phyloP scores from a whole-genome alignment of 1,140 invertebrate genomes.

The Scaptomyza pallida region DNA sequence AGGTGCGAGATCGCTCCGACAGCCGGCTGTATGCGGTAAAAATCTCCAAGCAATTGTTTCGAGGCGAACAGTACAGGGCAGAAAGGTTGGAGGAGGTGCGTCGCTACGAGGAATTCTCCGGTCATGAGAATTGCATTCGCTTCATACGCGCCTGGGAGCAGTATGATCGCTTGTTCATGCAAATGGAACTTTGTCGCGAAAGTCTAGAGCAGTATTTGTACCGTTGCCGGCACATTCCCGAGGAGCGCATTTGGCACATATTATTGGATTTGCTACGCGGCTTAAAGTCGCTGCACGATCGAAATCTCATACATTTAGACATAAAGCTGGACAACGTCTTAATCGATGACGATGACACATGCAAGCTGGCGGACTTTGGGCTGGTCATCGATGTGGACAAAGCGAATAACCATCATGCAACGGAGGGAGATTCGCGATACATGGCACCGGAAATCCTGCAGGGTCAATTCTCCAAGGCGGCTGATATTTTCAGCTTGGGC shows the following conservation, averaged over 20 bases:
- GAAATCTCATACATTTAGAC: slow-evolving; percentile 89
- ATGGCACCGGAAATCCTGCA: slow-evolving; percentile 89
- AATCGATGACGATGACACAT: slow-evolving; percentile 86
- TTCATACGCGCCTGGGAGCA: slow-evolving; percentile 91
- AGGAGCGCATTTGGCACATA: slow-evolving; percentile 84
- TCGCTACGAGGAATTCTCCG: slow-evolving; percentile 88
- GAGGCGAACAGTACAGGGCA: slow-evolving; percentile 86
- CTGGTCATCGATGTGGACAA: slow-evolving; percentile 88
- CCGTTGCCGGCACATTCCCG: slow-evolving; percentile 83
- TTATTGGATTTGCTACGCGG: slow-evolving; percentile 84
- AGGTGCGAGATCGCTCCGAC: slow-evolving; percentile 88
- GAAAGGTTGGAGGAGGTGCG: slow-evolving; percentile 88
- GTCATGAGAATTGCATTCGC: slow-evolving; percentile 88
- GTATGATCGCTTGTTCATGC: slow-evolving; percentile 88
- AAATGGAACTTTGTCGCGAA: slow-evolving; percentile 89
- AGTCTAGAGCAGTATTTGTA: slow-evolving; percentile 84
- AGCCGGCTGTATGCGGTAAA: slow-evolving; percentile 89
- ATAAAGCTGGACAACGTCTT: slow-evolving; percentile 92
- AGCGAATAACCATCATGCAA: slow-evolving; percentile 79
- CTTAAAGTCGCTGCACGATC: slow-evolving; percentile 88
- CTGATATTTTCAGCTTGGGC: slow-evolving; percentile 89
- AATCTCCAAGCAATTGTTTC: slow-evolving; percentile 87
- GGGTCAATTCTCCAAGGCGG: slow-evolving; percentile 86
- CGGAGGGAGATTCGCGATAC: slow-evolving; percentile 92
- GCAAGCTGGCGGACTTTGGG: slow-evolving; percentile 91